These are phyloP conservation scores for Macrobrachium nipponense DNA, from an alignment of 1,140 invertebrate species.

Conservation along the genomic window DNA sequence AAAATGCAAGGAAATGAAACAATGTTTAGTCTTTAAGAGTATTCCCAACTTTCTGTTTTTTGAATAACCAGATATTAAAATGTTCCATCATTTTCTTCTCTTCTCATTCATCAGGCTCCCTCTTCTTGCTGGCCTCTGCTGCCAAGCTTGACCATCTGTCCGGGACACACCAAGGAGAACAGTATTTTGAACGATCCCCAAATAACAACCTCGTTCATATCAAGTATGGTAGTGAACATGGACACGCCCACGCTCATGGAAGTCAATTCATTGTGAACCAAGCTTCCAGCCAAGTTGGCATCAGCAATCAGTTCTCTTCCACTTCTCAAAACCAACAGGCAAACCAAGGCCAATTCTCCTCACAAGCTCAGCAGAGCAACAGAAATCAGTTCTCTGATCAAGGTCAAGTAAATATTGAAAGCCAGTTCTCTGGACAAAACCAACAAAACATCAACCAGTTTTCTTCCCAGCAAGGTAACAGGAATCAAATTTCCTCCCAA, in stretches of 20 bases:
- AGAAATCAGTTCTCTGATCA: slow-evolving; percentile 1
- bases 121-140: slow-evolving; percentile 1
- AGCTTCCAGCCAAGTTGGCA: background rate
- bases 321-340: background rate
- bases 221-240: background rate
- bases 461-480: background rate
- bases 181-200: background rate
- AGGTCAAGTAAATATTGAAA: background rate
- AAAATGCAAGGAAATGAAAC: no score
- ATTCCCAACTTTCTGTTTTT: no score
- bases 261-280: no score
- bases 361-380: background rate
- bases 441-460: background rate
- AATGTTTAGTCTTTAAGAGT: no score
- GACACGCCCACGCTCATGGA: background rate
- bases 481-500: background rate
- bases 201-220: slow-evolving; percentile 12
- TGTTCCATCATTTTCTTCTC: no score
- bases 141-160: background rate
- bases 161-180: background rate
- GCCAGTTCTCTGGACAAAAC: background rate
- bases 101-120: background rate
- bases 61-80: no score
- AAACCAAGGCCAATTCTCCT: background rate
- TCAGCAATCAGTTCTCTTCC: background rate